Conservation (phyloP, 2,113 vertebrate species). For the Calidris pugnax region DNA sequence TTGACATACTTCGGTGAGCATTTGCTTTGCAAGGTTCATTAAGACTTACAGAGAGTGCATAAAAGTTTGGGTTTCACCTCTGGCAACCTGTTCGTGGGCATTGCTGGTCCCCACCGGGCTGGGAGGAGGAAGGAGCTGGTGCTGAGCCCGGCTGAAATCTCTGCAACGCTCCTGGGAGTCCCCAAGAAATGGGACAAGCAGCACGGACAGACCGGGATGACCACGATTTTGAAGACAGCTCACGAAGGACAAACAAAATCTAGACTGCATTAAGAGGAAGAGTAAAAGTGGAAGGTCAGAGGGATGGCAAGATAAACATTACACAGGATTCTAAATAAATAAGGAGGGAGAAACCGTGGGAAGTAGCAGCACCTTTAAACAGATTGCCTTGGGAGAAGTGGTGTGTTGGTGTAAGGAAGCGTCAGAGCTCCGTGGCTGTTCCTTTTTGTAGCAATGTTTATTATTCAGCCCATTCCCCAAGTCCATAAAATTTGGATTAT, state of each 20-base stretch:
- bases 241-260: background rate
- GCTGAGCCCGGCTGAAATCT: background rate
- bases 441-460: background rate
- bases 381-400: background rate
- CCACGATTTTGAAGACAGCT: accelerated
- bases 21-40: slow-evolving; percentile 40
- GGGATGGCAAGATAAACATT: background rate
- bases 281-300: background rate
- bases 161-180: background rate
- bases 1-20: background rate
- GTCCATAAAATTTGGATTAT: background rate
- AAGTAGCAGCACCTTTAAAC: background rate
- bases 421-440: background rate
- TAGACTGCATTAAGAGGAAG: background rate
- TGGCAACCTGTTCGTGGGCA: background rate
- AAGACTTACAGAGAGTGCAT: background rate
- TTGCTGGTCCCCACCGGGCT: background rate
- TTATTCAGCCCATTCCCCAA: background rate
- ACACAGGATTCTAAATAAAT: background rate
- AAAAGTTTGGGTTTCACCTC: slow-evolving; percentile 32
- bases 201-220: accelerated
- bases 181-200: background rate
- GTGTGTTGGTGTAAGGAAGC: background rate
- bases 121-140: background rate
- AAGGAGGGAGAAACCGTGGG: background rate